Base-by-base conservation (phyloP, 2,797 vertebrate genomes). In the Hemitrygon akajei region DNA sequence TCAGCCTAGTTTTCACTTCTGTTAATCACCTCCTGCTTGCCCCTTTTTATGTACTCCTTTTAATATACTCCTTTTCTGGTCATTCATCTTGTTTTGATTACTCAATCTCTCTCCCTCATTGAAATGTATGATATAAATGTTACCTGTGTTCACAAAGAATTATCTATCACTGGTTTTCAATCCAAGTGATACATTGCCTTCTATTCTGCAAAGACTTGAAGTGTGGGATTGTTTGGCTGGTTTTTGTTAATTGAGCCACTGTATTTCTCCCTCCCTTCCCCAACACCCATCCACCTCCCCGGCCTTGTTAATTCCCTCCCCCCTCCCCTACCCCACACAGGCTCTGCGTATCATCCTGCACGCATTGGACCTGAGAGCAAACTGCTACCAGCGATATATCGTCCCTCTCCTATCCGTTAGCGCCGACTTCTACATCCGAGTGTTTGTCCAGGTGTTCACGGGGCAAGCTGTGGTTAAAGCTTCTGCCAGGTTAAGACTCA, bases 331-430 rank as follows among this genome's bases (percentile, higher is more conserved):
- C 47, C 47, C 3, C 47, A 47, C 75, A 3, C 91, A 99, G 98
- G 98, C 98, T 0, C 97, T 99, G 9, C 96, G 98, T 6, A 98
- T 98, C 71, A 95, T 99, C 95, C 96, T 99, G 89, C 98, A 98
- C 96, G 98, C 97, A 94, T 94, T 99, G 94, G 98, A 98, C 94
- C 97, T 97, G 58, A 96, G 96, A 0, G 98, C 98, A 2, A 98
- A 97, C 34, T 98, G 98, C 82, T 98, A 99, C 96, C 98, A 99
- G 96, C 97, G 98, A 37, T 98, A 97, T 71, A 96, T 99, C 58
- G 95, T 95, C 69, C 98, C 98, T 0, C 96, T 99, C 94, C 97
- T 99, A 58, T 97, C 97, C 0, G 82, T 99, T 96, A 99, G 98
- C 0, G 98, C 96, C 0, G 98, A 99, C 95, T 99, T 99, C 94